Percentiles rank a stretch among this genome's conserved stretches.
Evolutionary conservation across 2,888 invertebrate genomes (phyloP).

Genomic region (Eupeodes luniger): DNA sequence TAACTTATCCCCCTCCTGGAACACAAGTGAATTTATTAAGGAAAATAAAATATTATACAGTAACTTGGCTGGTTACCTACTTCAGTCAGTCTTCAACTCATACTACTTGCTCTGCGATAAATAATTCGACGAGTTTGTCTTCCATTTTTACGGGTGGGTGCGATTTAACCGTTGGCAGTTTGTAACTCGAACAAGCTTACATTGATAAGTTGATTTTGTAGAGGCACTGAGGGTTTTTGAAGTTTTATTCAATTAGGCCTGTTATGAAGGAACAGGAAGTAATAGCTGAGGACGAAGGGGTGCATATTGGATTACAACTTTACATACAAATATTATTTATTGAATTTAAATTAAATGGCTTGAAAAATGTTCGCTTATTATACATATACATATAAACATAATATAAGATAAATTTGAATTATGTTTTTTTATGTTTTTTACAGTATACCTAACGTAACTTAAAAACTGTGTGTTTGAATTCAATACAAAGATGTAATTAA

Average conservation of each 20-base stretch:
- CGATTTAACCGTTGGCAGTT: constrained; percentile 53
- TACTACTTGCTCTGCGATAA: constrained; percentile 17
- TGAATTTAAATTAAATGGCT: too few species aligned
- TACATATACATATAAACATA: too few species aligned
- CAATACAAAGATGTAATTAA: too few species aligned
- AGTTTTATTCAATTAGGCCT: constrained; percentile 65
- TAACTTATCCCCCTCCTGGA: constrained; percentile 40
- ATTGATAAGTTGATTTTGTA: constrained; percentile 65
- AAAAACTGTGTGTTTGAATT: too few species aligned
- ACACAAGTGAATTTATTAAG: constrained; percentile 57
- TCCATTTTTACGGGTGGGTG: constrained; percentile 17
- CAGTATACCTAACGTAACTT: too few species aligned
- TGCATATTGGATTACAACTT: constrained; percentile 5
- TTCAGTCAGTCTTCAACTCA: not conserved
- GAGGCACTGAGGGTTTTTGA: constrained; percentile 33
- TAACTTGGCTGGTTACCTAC: constrained; percentile 20
- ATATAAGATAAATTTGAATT: too few species aligned
- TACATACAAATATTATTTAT: not conserved
- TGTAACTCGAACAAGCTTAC: constrained; percentile 58
- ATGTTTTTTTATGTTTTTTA: too few species aligned
- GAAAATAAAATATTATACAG: constrained; percentile 18
- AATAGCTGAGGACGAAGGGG: not conserved
- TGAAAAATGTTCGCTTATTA: too few species aligned
- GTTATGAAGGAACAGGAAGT: constrained; percentile 27
- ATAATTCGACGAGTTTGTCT: constrained; percentile 48